phyloP scores from a whole-genome alignment of 2,888 invertebrate genomes.

The Scaptomyza cyrtandrae region DNA sequence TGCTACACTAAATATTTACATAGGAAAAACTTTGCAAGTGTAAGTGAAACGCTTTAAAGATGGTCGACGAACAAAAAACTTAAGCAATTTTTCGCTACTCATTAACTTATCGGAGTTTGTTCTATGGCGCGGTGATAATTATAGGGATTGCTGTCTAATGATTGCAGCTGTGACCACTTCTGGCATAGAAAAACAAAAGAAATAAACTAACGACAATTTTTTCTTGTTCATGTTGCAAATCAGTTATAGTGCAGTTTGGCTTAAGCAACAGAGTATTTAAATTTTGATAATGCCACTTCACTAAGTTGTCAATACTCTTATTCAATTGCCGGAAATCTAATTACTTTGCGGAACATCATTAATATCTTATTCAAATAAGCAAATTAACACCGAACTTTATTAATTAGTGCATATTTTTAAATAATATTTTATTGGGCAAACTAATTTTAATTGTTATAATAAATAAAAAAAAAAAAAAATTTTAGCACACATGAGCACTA shows the following conservation, averaged over 20 bases:
- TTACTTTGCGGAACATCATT: too few species aligned
- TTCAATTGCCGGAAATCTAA: too few species aligned
- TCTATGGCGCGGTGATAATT: constrained; percentile 27
- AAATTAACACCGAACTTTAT: constrained; percentile 35
- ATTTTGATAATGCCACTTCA: neutral
- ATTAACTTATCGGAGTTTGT: constrained; percentile 39
- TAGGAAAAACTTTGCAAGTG: constrained; percentile 53
- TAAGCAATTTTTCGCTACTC: constrained; percentile 33
- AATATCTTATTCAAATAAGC: neutral
- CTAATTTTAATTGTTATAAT: constrained; percentile 48
- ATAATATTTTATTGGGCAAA: constrained; percentile 42
- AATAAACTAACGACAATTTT: constrained; percentile 4
- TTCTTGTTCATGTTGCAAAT: constrained; percentile 15
- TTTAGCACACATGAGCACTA: constrained; percentile 17
- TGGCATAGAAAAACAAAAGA: neutral
- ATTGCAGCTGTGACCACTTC: constrained; percentile 35
- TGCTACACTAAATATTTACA: constrained; percentile 76
- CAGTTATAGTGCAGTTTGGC: constrained; percentile 20
- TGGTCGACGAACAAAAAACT: constrained; percentile 25
- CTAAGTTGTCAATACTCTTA: neutral
- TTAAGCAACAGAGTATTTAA: neutral
- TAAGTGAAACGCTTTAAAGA: constrained; percentile 67
- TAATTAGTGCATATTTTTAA: constrained; percentile 41
- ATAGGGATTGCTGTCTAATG: constrained; percentile 46
- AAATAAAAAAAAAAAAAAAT: constrained; percentile 49